Base-by-base conservation (phyloP, 2,888 invertebrate genomes). In the Amiota communis region DNA sequence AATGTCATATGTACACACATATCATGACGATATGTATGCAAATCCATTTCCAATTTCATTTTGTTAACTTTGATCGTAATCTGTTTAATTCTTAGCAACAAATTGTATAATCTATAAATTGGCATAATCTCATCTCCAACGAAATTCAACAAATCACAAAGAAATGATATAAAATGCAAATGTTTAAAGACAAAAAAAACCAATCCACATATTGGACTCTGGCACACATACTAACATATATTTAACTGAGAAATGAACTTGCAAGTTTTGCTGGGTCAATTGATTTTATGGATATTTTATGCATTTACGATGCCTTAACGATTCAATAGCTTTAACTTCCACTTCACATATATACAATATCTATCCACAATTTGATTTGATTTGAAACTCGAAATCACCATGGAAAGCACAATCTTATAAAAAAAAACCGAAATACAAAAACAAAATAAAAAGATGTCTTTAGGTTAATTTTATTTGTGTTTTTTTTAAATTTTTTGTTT, bases 251-350 rank as follows among this genome's bases (percentile, higher is more conserved):
- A 73, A 75, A 72, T 64, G 72, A 65, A 46, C 9, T 17, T 12
- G 9, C 48, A 8, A 76, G 78, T 68, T 73, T 56, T 49, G 72
- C 72, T 76, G 70, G 75, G 74, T 74, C 75, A 79, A 72, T 69
- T 65, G 73, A 17, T 75, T 71, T 83, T 83, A 84, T 84, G 70
- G 63, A 67, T 75, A 76, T 81, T 82, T 85, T 85, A 80, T 82
- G 78, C 79, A 76, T 80, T 77, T 63, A 72, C 15, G 17, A 63
- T 67, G 77, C 11, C 17, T 20, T 48, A 13, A 23, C 13, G 57
- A 57, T 72, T 72, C 76, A n/a, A n/a, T 74, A 36, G 36, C 36
- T 65, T 65, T 47, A 15, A 15, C 9, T 65, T 65, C 48, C n/a
- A 17, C 47, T n/a, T 1, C 65, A 65, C 12, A 73, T 46, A 74